phyloP scores from a whole-genome alignment of 2,888 invertebrate genomes.

The Schizaphis graminum region DNA sequence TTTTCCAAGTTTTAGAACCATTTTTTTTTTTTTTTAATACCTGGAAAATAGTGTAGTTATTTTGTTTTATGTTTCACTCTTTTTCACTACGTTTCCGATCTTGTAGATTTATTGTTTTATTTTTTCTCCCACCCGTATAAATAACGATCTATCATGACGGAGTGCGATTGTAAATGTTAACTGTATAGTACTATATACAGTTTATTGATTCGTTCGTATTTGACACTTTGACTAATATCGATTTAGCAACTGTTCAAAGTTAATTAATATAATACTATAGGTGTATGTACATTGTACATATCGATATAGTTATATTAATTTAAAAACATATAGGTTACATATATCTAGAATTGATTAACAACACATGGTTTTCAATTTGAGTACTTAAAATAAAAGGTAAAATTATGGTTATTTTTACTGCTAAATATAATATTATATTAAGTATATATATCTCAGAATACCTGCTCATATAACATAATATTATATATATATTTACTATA shows the following conservation, averaged over 20 bases:
- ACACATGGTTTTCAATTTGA: neutral
- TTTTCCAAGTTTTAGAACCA: neutral
- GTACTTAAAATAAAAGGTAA: neutral
- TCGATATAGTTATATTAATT: neutral
- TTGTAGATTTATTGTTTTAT: neutral
- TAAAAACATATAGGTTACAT: neutral
- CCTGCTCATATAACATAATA: neutral
- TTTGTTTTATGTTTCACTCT: conserved; percentile 2
- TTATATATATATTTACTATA: neutral
- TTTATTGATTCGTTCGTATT: conserved; percentile 12
- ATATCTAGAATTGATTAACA: neutral
- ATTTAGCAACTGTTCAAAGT: neutral
- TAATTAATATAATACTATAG: neutral
- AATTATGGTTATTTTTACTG: neutral
- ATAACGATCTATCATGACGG: neutral
- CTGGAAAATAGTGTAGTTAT: neutral
- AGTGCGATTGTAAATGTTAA: neutral
- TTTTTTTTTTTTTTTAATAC: neutral
- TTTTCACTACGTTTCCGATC: neutral
- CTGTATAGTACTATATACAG: neutral
- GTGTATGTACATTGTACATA: neutral
- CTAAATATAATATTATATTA: neutral
- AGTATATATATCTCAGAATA: neutral
- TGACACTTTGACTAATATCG: neutral
- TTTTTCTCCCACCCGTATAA: neutral